Percentiles rank a stretch among this genome's conserved stretches.
These are phyloP conservation scores for Silurus meridionalis DNA, from an alignment of 2,113 vertebrate genomes.

Conservation along the genomic window DNA sequence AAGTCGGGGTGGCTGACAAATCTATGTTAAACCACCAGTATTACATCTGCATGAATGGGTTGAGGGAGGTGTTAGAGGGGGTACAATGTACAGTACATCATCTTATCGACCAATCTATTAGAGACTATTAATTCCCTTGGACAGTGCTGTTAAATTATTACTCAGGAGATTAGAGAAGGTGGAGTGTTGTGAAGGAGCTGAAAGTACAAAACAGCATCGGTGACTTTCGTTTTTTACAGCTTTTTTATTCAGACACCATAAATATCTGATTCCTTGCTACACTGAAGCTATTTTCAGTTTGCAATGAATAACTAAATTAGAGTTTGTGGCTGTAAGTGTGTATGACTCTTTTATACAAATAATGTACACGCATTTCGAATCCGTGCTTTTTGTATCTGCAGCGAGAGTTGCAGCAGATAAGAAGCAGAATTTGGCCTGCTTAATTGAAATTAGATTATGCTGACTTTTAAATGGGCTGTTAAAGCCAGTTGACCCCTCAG, in stretches of 20 bases:
- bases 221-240: background rate
- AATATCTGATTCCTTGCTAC: conserved; percentile 25
- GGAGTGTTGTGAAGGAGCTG: conserved; percentile 7
- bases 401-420: background rate
- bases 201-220: background rate
- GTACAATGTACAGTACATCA: conserved; percentile 51
- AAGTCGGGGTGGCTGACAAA: conserved; percentile 20
- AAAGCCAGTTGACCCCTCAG: conserved; percentile 31
- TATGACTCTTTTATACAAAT: background rate
- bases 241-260: background rate
- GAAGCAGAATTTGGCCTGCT: background rate
- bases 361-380: background rate
- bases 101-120: conserved; percentile 55
- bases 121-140: conserved; percentile 51
- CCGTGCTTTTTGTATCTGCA: too few species aligned
- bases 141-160: conserved; percentile 47
- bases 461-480: conserved; percentile 21
- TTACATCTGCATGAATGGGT: conserved; percentile 27
- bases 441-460: conserved; percentile 3
- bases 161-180: conserved; percentile 24
- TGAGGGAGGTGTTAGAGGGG: conserved; percentile 17
- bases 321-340: background rate
- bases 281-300: conserved; percentile 29
- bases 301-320: conserved; percentile 17
- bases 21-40: conserved; percentile 25